A percentile compares a stretch with the other conserved stretches of the same genome.
Conservation (phyloP, 2,888 invertebrate species). For the Agrotis ipsilon region DNA sequence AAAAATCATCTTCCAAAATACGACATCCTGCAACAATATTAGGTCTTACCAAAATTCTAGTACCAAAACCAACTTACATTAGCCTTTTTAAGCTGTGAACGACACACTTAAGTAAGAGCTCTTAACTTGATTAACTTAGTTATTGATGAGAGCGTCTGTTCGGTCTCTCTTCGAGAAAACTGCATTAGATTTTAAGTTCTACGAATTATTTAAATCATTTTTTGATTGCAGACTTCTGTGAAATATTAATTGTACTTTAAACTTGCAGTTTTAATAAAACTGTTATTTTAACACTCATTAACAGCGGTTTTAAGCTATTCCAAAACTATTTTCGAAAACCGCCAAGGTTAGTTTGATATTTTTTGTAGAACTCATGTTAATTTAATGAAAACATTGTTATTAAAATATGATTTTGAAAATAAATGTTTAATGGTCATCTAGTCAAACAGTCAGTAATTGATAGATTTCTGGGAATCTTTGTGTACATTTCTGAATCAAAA, state of each 20-base stretch:
- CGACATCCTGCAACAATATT: background rate
- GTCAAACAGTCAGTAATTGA: too few relatives aligned
- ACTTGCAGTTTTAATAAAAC: slow-evolving; percentile 5
- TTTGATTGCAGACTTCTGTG: slow-evolving; percentile 1
- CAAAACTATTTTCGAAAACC: slow-evolving; percentile 6
- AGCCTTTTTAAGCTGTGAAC: slow-evolving; percentile 69
- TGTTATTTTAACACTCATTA: slow-evolving; percentile 1
- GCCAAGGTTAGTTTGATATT: background rate
- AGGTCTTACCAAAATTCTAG: slow-evolving; percentile 14
- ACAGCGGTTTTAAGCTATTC: background rate
- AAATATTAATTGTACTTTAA: slow-evolving; percentile 30
- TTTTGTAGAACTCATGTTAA: background rate
- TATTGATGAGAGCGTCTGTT: slow-evolving; percentile 71
- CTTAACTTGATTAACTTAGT: slow-evolving; percentile 79
- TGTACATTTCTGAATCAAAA: too few relatives aligned
- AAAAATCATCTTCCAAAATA: background rate
- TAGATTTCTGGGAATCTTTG: background rate
- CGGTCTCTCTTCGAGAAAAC: slow-evolving; percentile 59
- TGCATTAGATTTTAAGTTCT: slow-evolving; percentile 65
- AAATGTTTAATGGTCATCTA: background rate
- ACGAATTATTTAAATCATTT: slow-evolving; percentile 15
- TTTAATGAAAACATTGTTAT: background rate
- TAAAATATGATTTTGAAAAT: too few relatives aligned
- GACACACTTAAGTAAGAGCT: slow-evolving; percentile 73
- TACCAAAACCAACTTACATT: slow-evolving; percentile 61